phyloP scores from a whole-genome alignment of 2,888 invertebrate species.

The Rhingia rostrata region DNA sequence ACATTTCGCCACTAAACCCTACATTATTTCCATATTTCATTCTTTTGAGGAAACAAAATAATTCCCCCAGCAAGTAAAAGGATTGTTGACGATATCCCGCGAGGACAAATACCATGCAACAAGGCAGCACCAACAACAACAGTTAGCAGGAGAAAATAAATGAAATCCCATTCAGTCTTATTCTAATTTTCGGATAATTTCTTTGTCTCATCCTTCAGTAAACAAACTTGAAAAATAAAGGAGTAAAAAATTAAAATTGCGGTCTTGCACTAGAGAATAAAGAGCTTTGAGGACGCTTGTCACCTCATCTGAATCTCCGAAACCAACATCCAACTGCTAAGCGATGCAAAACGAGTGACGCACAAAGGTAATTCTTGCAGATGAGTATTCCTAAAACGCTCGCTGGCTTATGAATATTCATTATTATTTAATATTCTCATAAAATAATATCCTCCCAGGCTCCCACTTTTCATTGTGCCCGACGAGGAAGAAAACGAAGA shows the following conservation, averaged over 20 bases:
- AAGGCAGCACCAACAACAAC: constrained; percentile 17
- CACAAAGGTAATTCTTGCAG: constrained; percentile 73
- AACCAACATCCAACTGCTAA: constrained; percentile 54
- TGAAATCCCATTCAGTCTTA: constrained; percentile 66
- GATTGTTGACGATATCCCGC: constrained; percentile 55
- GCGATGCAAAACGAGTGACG: constrained; percentile 73
- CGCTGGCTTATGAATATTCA: constrained; percentile 72
- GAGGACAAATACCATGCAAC: constrained; percentile 24
- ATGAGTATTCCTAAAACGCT: constrained; percentile 73
- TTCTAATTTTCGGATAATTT: constrained; percentile 71
- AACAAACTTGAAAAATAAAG: constrained; percentile 42
- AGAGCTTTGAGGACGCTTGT: constrained; percentile 43
- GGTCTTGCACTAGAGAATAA: constrained; percentile 40
- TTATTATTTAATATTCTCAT: constrained; percentile 73
- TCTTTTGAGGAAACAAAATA: constrained; percentile 42
- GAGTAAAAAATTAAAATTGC: constrained; percentile 38
- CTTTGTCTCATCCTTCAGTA: constrained; percentile 56
- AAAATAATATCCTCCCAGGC: constrained; percentile 62
- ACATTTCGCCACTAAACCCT: constrained; percentile 36
- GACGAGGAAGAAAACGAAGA: background rate
- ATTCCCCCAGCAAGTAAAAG: constrained; percentile 47
- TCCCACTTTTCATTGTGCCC: background rate
- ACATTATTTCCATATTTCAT: constrained; percentile 59
- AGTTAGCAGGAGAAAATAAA: constrained; percentile 22
- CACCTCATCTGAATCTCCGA: constrained; percentile 50